Evolutionary conservation across 2,113 vertebrate genomes (phyloP), one percentile per base, ranked within the genome.

Genomic region (Hypocryptadius cinnamomeus): DNA sequence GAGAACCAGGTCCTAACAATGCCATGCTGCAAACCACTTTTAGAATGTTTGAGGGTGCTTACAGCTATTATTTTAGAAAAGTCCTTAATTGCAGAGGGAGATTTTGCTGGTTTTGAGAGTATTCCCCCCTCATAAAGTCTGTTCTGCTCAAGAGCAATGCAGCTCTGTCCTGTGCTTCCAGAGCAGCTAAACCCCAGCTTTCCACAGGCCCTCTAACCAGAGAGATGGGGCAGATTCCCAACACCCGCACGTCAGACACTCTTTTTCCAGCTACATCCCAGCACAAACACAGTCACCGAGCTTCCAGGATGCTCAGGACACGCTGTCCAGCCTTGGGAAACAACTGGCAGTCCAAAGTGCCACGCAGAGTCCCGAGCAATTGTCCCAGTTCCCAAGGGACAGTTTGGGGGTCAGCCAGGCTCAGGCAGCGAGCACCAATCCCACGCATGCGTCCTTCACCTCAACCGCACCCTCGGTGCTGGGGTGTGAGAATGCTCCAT

Each of bases 401-500:
- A 70, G 64, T 59, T 0, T 9, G 83, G 54, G 91, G 96, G 93
- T 94, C 96, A 96, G 88, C 54, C 51, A 7, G 68, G 76, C 51
- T 77, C 31, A 18, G 82, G 71, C 56, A 80, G 85, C 3, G 0
- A 2, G 7, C 64, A 4, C 3, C 5, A 19, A 60, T 9, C 88
- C 63, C 69, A 78, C 83, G 69, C 96, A 93, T 93, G 95, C 96
- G 65, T 68, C 93, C 92, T 35, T 74, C 90, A 4, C 60, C 82
- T 51, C 37, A 95, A 91, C 95, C 94, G 4, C 95, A 54, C 94
- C 92, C 93, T 90, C 16, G 11, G 54, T 94, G 95, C 90, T 30
- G 93, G 84, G 92, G 68, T 94, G 93, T 95, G 95, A 92, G 95
- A 96, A 96, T 94, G 94, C 64, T 95, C 89, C 25, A 95, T 92